Conservation (phyloP, 2,888 invertebrate genomes). For the Euplexia lucipara region DNA sequence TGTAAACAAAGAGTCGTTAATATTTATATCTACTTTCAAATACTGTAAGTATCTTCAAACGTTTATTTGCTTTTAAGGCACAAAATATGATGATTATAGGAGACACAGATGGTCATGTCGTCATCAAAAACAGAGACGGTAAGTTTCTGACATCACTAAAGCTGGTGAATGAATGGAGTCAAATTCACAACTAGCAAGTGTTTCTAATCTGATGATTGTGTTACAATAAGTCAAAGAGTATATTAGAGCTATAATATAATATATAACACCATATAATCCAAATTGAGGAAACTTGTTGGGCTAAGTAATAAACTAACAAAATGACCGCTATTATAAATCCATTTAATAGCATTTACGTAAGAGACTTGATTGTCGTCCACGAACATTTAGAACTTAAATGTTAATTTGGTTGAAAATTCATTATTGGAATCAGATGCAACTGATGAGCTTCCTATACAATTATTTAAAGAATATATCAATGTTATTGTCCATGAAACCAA, state of each 20-base stretch:
- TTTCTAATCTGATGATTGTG: constrained; percentile 13
- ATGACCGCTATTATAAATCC: constrained; percentile 37
- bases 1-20: constrained; percentile 35
- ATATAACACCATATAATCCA: constrained; percentile 35
- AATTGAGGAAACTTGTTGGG: constrained; percentile 29
- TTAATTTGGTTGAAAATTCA: constrained; percentile 1
- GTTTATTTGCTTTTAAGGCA: constrained; percentile 11
- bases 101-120: too few relatives aligned
- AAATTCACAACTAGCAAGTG: constrained; percentile 10
- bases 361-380: constrained; percentile 4
- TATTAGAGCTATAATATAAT: constrained; percentile 35
- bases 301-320: constrained; percentile 29
- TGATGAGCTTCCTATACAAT: background rate
- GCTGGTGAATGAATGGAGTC: background rate
- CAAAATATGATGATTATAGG: constrained; percentile 1
- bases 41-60: constrained; percentile 9
- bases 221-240: constrained; percentile 6
- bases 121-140: constrained; percentile 2
- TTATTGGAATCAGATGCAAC: background rate
- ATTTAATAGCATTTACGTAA: constrained; percentile 34
- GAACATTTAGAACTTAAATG: constrained; percentile 30
- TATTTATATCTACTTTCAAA: constrained; percentile 48
- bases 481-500: background rate
- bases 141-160: background rate
- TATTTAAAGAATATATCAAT: background rate